These are phyloP conservation scores for Natator depressus DNA, from an alignment of 2,113 vertebrate genomes.

Conservation along the genomic window DNA sequence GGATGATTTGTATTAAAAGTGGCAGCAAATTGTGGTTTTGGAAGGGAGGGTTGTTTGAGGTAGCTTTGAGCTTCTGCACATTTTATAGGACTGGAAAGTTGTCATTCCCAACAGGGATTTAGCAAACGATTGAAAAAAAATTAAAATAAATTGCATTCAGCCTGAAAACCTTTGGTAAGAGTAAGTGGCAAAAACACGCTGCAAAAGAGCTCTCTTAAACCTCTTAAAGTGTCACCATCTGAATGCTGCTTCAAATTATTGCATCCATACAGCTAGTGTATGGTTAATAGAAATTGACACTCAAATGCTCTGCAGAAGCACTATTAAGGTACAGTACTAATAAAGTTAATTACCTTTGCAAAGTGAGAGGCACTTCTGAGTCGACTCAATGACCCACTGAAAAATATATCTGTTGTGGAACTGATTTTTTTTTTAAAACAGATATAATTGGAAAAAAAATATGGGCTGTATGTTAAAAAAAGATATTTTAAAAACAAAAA, in stretches of 20 bases:
- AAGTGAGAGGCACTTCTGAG: constrained; percentile 36
- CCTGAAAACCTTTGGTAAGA: not conserved
- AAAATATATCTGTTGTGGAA: not conserved
- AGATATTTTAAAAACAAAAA: not conserved
- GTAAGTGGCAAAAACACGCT: not conserved
- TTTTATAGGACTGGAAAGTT: not conserved
- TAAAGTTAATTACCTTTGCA: constrained; percentile 44
- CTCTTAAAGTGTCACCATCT: not conserved
- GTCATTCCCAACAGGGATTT: not conserved
- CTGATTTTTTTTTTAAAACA: not conserved
- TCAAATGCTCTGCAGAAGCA: constrained; percentile 56
- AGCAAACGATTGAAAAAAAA: not conserved
- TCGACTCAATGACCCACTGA: constrained; percentile 17
- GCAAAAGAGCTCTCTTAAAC: not conserved
- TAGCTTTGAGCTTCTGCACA: not conserved
- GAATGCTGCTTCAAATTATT: constrained; percentile 47
- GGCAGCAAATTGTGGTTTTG: not conserved
- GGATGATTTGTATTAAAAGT: not conserved
- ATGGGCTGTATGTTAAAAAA: not conserved
- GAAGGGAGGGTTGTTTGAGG: not conserved
- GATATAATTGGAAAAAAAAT: not conserved
- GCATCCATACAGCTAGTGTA: not conserved
- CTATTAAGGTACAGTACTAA: constrained; percentile 51
- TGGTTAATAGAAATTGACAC: constrained; percentile 59
- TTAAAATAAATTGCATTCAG: not conserved